These are phyloP conservation scores for Drosophila chauvacae DNA, from an alignment of 1,140 invertebrate species.

Conservation along the genomic window DNA sequence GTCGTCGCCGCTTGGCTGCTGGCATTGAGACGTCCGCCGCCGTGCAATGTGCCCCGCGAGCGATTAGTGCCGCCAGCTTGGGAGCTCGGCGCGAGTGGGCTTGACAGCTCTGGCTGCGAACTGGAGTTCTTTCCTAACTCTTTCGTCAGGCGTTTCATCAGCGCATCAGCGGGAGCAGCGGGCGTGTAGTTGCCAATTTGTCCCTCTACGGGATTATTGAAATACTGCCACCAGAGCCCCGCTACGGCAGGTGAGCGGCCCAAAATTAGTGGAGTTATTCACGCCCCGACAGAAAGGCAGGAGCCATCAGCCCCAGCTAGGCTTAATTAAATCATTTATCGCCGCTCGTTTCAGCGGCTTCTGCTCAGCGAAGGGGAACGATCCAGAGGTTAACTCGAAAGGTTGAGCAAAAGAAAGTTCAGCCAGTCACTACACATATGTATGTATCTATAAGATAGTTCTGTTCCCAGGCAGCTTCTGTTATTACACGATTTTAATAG, in stretches of 20 bases:
- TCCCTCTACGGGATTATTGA: conserved; percentile 49
- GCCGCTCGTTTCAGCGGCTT: conserved; percentile 12
- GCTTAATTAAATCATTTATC: conserved; percentile 57
- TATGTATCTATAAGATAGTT: neutral
- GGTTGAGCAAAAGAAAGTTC: conserved; percentile 18
- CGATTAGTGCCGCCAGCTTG: conserved; percentile 61
- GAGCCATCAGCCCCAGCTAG: neutral
- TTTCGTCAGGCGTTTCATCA: conserved; percentile 37
- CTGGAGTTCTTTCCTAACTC: conserved; percentile 49
- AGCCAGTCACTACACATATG: neutral
- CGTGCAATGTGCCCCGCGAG: conserved; percentile 21
- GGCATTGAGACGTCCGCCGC: conserved; percentile 42
- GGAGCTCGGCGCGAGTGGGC: neutral
- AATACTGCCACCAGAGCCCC: conserved; percentile 17
- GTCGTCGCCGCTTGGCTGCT: conserved; percentile 37
- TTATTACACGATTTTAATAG: neutral
- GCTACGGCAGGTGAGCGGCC: neutral
- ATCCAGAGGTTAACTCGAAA: conserved; percentile 12
- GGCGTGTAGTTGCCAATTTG: conserved; percentile 55
- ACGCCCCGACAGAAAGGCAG: conserved; percentile 12
- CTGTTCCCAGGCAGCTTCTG: neutral
- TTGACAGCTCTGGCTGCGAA: neutral
- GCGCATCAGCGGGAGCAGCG: conserved; percentile 30
- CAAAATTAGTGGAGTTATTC: conserved; percentile 52
- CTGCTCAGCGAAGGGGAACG: conserved; percentile 25